Evolutionary conservation across 2,888 invertebrate genomes (phyloP), one percentile per base, ranked within the genome.

Genomic region (Ochropacha duplaris): DNA sequence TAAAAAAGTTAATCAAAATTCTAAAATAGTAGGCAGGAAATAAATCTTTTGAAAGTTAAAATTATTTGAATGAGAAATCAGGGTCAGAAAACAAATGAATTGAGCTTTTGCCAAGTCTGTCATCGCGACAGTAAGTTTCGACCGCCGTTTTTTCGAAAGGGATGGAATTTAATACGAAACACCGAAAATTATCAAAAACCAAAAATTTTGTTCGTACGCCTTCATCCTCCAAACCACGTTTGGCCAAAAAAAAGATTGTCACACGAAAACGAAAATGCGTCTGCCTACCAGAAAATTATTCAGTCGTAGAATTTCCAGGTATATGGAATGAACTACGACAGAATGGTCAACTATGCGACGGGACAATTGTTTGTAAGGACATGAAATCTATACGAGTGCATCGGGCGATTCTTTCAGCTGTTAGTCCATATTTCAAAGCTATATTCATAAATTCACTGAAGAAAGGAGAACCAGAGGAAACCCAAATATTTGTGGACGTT

Each of bases 401-500:
- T 75, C 92, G 96, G 60, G 95, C 94, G 16, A 95, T 96, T 68
- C 86, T 96, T 56, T 95, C 96, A 28, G 95, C 95, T 31, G 94
- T 94, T 51, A 96, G 96, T 86, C 95, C 96, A 22, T 96, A 96
- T 85, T 96, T 96, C 83, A 95, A 94, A 86, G 95, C 95, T 0
- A 92, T 95, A 65, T 96, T 96, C 83, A 94, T 95, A 57, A 96
- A 95, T 82, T 95, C 94, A 14, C 87, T 95, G 64, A 94, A 94
- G 70, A 92, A 93, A 71, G 94, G 94, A 56, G 91, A 94, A 69
- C 92, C 93, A 54, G 95, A 95, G 76, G 94, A 93, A 66, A 94
- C 90, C 1, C 93, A 94, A 80, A 94, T 95, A 65, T 90, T 90
- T 68, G 93, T 95, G 36, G 94, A 93, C 68, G 94, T 94, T 39